Evolutionary conservation across 2,113 vertebrate species (phyloP).

Genomic region (Casuarius casuarius): DNA sequence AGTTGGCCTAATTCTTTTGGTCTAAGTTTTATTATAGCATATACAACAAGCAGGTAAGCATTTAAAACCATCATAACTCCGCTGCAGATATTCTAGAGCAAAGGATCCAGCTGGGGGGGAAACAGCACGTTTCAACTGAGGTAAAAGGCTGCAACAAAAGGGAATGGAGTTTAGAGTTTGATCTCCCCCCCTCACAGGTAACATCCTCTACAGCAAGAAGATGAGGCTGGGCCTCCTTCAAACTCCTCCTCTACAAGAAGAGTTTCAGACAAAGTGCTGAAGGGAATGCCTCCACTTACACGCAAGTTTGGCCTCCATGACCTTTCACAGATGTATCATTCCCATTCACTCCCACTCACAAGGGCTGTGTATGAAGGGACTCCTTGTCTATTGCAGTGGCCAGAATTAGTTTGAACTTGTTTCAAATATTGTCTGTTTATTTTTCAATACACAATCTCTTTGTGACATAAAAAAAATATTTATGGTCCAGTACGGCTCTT

Average conservation of each 20-base stretch:
- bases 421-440: not conserved
- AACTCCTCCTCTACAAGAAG: not conserved
- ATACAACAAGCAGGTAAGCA: not conserved
- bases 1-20: not conserved
- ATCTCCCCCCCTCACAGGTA: not conserved
- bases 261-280: not conserved
- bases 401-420: not conserved
- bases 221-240: not conserved
- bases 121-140: not conserved
- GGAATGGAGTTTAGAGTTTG: not conserved
- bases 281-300: not conserved
- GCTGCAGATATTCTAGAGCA: not conserved
- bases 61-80: not conserved
- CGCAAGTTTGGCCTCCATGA: not conserved
- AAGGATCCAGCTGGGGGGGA: not conserved
- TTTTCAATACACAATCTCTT: not conserved
- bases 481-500: not conserved
- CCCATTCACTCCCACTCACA: not conserved
- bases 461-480: not conserved
- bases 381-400: not conserved
- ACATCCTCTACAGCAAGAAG: not conserved
- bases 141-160: not conserved
- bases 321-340: not conserved
- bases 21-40: not conserved
- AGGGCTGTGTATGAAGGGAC: not conserved